phyloP scores from a whole-genome alignment of 2,888 invertebrate genomes.

The Seira ritae region DNA sequence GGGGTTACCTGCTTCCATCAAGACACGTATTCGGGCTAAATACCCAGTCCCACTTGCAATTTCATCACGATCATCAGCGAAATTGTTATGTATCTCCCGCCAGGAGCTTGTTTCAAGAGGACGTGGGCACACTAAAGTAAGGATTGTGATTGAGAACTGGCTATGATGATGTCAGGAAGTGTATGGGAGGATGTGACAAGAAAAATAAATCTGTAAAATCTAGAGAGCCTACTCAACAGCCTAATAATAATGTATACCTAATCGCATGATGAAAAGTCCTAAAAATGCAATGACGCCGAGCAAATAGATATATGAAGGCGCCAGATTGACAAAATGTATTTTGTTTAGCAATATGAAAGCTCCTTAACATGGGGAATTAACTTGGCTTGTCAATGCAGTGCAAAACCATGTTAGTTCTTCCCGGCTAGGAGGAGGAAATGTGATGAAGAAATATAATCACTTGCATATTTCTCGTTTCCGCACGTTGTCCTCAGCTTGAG shows the following conservation, averaged over 20 bases:
- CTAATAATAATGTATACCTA: no score
- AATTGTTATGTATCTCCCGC: no score
- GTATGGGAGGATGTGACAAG: not conserved
- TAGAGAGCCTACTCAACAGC: no score
- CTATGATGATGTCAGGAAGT: not conserved
- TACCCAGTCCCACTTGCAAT: not conserved
- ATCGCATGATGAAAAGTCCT: no score
- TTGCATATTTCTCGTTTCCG: no score
- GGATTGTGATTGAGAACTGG: not conserved
- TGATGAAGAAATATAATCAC: no score
- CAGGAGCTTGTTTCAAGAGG: not conserved
- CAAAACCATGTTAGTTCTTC: no score
- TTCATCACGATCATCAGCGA: constrained; percentile 4
- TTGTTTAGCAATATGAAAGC: not conserved
- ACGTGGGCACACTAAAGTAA: not conserved
- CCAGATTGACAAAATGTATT: not conserved
- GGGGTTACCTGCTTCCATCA: constrained; percentile 1
- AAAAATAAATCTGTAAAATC: not conserved
- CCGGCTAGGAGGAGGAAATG: no score
- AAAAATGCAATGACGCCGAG: no score
- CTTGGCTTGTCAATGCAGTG: not conserved
- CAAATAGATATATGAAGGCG: no score
- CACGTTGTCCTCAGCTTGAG: not conserved
- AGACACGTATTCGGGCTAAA: constrained; percentile 3
- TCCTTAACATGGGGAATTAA: not conserved